Conservation (phyloP, 2,113 vertebrate species). For the Microtus richardsoni region DNA sequence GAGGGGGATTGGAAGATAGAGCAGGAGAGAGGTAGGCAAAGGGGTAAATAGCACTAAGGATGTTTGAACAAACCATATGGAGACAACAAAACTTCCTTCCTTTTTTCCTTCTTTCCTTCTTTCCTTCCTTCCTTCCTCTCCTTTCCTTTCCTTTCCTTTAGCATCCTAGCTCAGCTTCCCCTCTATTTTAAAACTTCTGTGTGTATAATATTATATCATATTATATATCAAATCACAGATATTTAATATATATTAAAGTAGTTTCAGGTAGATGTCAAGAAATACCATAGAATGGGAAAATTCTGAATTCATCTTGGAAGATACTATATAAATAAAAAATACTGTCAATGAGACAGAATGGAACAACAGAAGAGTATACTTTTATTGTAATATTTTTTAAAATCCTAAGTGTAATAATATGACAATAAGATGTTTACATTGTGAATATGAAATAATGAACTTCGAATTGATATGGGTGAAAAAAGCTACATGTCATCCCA, state of each 20-base stretch:
- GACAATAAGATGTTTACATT: background rate
- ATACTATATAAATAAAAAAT: slow-evolving; percentile 8
- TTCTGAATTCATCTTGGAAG: slow-evolving; percentile 30
- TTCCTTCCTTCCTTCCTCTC: no score
- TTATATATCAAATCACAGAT: background rate
- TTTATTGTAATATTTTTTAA: background rate
- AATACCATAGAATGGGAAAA: background rate
- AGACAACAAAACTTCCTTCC: no score
- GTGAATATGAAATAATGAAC: slow-evolving; percentile 30
- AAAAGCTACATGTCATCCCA: background rate
- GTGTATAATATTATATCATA: background rate
- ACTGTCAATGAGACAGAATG: slow-evolving; percentile 1
- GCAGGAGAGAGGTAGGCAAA: background rate
- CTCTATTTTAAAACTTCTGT: background rate
- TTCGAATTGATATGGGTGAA: slow-evolving; percentile 19
- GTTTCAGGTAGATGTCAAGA: slow-evolving; percentile 18
- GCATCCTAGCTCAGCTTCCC: background rate
- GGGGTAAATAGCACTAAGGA: background rate
- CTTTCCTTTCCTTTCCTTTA: background rate
- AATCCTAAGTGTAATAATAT: background rate
- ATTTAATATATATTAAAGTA: background rate
- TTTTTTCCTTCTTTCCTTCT: no score
- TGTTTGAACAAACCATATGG: background rate
- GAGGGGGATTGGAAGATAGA: background rate
- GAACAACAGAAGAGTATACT: slow-evolving; percentile 7